Evolutionary conservation across 2,888 invertebrate genomes (phyloP).

Genomic region (Lasioglossum villosulum): DNA sequence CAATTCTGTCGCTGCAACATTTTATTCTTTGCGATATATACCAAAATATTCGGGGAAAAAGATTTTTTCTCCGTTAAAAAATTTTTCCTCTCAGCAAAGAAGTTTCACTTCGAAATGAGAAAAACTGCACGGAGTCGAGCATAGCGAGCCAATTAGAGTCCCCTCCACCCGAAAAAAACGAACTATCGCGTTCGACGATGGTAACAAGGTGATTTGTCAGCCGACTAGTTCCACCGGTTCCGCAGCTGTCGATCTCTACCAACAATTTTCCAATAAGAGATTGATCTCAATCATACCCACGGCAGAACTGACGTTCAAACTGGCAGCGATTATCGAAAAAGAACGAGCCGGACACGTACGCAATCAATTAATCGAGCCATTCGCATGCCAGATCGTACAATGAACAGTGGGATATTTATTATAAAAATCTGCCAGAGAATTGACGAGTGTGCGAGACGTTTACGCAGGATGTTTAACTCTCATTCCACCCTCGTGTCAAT

Average conservation of each 20-base stretch:
- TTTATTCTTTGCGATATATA: no score
- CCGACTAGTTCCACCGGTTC: constrained; percentile 22
- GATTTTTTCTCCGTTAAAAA: no score
- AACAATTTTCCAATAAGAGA: constrained; percentile 13
- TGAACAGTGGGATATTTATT: neutral
- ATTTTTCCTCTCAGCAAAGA: no score
- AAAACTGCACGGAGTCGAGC: neutral
- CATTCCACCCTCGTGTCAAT: no score
- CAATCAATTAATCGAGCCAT: neutral
- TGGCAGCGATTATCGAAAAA: neutral
- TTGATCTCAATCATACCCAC: constrained; percentile 13
- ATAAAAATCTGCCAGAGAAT: neutral
- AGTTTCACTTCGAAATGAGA: no score
- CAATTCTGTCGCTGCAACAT: no score
- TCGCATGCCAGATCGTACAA: neutral
- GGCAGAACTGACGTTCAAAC: constrained; percentile 4
- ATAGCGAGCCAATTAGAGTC: neutral
- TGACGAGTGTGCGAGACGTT: neutral
- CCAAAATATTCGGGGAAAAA: no score
- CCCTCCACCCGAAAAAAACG: neutral
- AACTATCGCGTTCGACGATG: constrained; percentile 4
- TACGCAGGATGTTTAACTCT: neutral
- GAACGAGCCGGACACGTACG: neutral
- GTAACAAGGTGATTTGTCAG: constrained; percentile 29
- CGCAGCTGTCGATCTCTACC: neutral